A percentile compares a stretch with the other conserved stretches of the same genome.
Conservation (phyloP, 2,113 vertebrate species). For the Kryptolebias marmoratus region DNA sequence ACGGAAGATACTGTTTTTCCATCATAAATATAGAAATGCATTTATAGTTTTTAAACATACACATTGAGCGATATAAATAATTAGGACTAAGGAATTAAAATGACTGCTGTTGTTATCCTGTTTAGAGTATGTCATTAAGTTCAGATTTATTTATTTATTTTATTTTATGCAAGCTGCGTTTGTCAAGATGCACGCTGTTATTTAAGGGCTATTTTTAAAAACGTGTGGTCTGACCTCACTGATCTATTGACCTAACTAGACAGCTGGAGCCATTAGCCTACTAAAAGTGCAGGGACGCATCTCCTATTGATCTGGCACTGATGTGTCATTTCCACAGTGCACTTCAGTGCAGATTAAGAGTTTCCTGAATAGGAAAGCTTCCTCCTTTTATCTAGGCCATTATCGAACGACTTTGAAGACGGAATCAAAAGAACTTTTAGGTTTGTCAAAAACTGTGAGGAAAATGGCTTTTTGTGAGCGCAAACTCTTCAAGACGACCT, state of each 20-base stretch:
- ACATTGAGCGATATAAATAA: neutral
- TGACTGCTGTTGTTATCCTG: neutral
- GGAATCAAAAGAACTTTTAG: conserved; percentile 18
- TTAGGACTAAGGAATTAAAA: too few relatives aligned
- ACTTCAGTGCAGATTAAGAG: conserved; percentile 7
- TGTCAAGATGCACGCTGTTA: neutral
- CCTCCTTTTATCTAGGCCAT: neutral
- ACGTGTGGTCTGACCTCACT: conserved; percentile 18
- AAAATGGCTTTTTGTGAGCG: neutral
- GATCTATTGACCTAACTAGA: conserved; percentile 43
- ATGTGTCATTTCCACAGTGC: conserved; percentile 49
- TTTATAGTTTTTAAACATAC: neutral
- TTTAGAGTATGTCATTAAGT: neutral
- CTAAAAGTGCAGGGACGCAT: conserved; percentile 51
- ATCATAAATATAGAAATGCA: neutral
- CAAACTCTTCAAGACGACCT: neutral
- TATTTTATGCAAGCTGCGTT: neutral
- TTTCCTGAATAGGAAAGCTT: conserved; percentile 3
- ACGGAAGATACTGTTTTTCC: neutral
- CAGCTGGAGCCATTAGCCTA: conserved; percentile 54
- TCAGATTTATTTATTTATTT: neutral
- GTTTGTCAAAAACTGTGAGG: neutral
- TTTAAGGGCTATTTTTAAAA: conserved; percentile 26
- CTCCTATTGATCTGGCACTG: conserved; percentile 50
- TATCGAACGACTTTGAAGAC: neutral